Conservation (phyloP, 2,113 vertebrate species). For the Lutjanus erythropterus region DNA sequence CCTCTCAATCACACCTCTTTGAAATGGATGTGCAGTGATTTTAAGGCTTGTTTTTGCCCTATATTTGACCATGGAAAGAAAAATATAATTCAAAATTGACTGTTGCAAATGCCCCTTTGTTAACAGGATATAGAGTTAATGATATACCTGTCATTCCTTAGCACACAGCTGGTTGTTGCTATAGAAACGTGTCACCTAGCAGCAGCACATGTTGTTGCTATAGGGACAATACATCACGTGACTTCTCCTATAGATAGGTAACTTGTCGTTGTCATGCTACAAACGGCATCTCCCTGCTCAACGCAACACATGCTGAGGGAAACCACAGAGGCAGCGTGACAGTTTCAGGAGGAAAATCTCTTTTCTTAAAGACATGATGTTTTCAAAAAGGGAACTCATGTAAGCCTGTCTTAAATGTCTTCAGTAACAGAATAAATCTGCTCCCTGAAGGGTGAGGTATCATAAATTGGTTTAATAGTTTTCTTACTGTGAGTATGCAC, state of each 20-base stretch:
- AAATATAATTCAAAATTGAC: neutral
- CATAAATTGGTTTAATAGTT: slow-evolving; percentile 8
- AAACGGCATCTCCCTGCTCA: slow-evolving; percentile 1
- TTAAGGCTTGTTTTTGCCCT: neutral
- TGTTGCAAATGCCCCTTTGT: slow-evolving; percentile 5
- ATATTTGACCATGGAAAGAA: neutral
- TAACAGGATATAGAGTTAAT: slow-evolving; percentile 16
- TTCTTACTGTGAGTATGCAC: neutral
- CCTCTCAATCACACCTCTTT: slow-evolving; percentile 24
- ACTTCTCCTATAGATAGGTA: slow-evolving; percentile 53
- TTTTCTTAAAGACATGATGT: neutral
- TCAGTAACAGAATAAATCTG: neutral
- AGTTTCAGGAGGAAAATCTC: neutral
- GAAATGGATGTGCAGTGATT: neutral
- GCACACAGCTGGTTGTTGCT: slow-evolving; percentile 75
- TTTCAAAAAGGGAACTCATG: neutral
- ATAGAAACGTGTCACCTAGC: slow-evolving; percentile 74
- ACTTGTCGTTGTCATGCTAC: slow-evolving; percentile 5
- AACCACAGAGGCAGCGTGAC: neutral
- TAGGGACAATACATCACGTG: slow-evolving; percentile 64
- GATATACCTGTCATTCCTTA: slow-evolving; percentile 52
- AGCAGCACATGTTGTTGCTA: slow-evolving; percentile 68
- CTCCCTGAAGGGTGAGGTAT: neutral
- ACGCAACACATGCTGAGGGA: neutral
- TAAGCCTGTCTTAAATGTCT: slow-evolving; percentile 12